These are phyloP conservation scores for Chalcosyrphus nemorum DNA, from an alignment of 2,888 invertebrate species.

Conservation along the genomic window DNA sequence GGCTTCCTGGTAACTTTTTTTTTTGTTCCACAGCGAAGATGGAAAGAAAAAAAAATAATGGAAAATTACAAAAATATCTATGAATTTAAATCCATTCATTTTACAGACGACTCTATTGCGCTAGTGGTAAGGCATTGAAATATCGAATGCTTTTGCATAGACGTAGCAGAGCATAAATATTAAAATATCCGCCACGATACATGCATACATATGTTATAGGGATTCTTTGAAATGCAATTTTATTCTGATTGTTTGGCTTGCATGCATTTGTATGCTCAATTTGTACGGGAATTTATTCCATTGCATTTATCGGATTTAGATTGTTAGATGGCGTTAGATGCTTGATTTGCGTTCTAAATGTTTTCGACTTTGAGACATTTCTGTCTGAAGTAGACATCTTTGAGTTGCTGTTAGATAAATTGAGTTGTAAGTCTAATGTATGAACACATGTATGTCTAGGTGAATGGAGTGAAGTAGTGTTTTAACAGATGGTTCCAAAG, in stretches of 20 bases:
- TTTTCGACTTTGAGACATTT: too few species aligned
- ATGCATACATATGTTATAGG: too few species aligned
- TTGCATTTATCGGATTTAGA: conserved; percentile 29
- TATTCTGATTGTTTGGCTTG: conserved; percentile 43
- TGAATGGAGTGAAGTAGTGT: too few species aligned
- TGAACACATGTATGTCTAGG: too few species aligned
- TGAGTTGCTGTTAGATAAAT: too few species aligned
- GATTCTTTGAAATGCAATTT: conserved; percentile 63
- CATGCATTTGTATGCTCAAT: conserved; percentile 28
- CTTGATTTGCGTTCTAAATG: not conserved
- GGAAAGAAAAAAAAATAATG: not conserved
- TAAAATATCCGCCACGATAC: conserved; percentile 58
- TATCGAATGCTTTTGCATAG: not conserved
- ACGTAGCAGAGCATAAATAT: conserved; percentile 61
- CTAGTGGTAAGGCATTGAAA: not conserved
- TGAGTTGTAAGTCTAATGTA: too few species aligned
- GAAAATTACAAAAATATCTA: conserved; percentile 64
- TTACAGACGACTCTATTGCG: conserved; percentile 6
- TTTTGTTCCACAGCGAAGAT: conserved; percentile 16
- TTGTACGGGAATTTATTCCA: conserved; percentile 7
- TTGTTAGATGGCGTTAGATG: not conserved
- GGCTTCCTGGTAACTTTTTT: conserved; percentile 45
- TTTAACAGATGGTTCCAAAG: too few species aligned
- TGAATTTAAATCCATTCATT: conserved; percentile 71
- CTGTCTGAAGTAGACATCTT: too few species aligned